A percentile compares a stretch with the other conserved stretches of the same genome.
Evolutionary conservation across 2,888 invertebrate species (phyloP).

Genomic region (Eumerus sabulonum): DNA sequence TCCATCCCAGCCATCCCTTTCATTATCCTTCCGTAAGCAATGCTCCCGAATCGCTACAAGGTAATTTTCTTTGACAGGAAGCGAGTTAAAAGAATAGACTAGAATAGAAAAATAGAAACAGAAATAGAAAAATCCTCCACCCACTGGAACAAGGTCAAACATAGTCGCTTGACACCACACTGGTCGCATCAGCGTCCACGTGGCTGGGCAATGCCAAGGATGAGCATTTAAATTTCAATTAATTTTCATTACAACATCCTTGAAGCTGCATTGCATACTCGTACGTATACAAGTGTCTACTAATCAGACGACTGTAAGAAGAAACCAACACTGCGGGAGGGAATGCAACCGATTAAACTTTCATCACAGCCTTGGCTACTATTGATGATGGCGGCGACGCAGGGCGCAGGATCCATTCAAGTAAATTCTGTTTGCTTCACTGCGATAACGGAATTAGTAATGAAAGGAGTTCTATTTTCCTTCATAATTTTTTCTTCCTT

Average conservation of each 20-base stretch:
- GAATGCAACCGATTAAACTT: slow-evolving; percentile 30
- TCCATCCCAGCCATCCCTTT: slow-evolving; percentile 6
- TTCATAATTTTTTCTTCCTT: too few species aligned
- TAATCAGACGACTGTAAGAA: slow-evolving; percentile 18
- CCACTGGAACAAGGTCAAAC: slow-evolving; percentile 11
- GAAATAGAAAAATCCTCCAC: not conserved
- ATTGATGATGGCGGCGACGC: slow-evolving; percentile 6
- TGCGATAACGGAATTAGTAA: slow-evolving; percentile 30
- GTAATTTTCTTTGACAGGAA: slow-evolving; percentile 7
- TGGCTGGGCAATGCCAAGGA: slow-evolving; percentile 11
- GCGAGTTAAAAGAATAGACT: not conserved
- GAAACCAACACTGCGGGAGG: not conserved
- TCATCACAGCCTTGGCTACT: not conserved
- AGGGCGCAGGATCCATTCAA: not conserved
- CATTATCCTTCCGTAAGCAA: slow-evolving; percentile 29
- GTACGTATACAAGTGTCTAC: not conserved
- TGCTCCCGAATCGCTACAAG: slow-evolving; percentile 16
- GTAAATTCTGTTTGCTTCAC: slow-evolving; percentile 1
- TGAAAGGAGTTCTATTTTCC: slow-evolving; percentile 8
- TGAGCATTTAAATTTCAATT: slow-evolving; percentile 34
- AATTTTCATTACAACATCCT: slow-evolving; percentile 23
- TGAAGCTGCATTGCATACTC: slow-evolving; percentile 2
- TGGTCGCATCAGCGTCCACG: not conserved
- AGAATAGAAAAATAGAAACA: not conserved
- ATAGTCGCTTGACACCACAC: slow-evolving; percentile 10